These are phyloP conservation scores for Vultur gryphus DNA, from an alignment of 2,797 vertebrate genomes.

Conservation along the genomic window DNA sequence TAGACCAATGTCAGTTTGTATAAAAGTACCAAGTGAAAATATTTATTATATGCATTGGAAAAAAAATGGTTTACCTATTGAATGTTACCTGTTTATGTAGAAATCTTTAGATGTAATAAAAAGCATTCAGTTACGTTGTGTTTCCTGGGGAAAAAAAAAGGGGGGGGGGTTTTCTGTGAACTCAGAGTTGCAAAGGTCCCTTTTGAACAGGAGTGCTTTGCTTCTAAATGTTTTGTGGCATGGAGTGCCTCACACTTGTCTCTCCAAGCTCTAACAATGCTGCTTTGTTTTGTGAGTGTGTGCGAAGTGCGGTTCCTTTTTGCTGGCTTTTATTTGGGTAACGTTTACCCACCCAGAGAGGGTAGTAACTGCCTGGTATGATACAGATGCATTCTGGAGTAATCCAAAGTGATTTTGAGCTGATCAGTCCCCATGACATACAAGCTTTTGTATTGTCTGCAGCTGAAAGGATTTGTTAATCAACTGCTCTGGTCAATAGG, in stretches of 20 bases:
- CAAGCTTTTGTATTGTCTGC: background rate
- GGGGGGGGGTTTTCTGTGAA: background rate
- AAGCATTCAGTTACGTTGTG: slow-evolving; percentile 85
- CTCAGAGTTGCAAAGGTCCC: background rate
- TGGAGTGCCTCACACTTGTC: accelerated
- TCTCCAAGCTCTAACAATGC: background rate
- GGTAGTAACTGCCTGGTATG: background rate
- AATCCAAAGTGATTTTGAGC: background rate
- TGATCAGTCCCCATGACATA: background rate
- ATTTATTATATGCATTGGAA: slow-evolving; percentile 99
- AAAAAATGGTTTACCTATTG: slow-evolving; percentile 92
- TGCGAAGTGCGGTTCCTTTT: background rate
- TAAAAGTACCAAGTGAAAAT: slow-evolving; percentile 96
- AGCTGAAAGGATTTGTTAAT: background rate
- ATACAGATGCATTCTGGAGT: background rate
- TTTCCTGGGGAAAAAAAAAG: background rate
- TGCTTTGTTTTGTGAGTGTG: background rate
- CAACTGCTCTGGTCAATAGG: background rate
- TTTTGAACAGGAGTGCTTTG: background rate
- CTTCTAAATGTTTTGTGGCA: background rate
- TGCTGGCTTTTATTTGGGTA: background rate
- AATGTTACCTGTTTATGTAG: slow-evolving; percentile 99
- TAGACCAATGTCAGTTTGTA: slow-evolving; percentile 96
- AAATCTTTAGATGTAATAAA: slow-evolving; percentile 99
- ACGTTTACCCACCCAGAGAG: background rate